phyloP scores from a whole-genome alignment of 1,140 invertebrate genomes.

The Habropoda laboriosa region DNA sequence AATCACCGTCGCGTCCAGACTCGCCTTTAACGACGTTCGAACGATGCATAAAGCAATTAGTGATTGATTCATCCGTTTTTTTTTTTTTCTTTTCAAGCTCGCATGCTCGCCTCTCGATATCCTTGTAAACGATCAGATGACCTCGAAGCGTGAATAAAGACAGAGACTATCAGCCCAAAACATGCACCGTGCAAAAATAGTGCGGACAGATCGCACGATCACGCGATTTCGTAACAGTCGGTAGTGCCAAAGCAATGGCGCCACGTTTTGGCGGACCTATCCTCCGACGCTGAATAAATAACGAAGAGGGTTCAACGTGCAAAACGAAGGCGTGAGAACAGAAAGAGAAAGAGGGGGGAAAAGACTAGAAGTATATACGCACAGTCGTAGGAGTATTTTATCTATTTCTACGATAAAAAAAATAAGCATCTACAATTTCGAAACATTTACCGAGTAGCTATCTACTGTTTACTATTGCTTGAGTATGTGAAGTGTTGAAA shows the following conservation, averaged over 20 bases:
- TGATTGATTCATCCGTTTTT: background rate
- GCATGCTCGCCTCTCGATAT: background rate
- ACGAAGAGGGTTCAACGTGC: background rate
- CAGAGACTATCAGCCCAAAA: slow-evolving; percentile 1
- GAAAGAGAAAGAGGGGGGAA: background rate
- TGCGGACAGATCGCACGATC: background rate
- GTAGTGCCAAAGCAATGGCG: background rate
- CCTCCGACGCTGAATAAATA: background rate
- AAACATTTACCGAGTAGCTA: too few relatives aligned
- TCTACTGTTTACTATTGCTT: too few relatives aligned
- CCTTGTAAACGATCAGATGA: background rate
- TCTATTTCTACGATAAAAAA: too few relatives aligned
- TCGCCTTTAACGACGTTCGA: background rate
- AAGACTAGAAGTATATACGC: background rate
- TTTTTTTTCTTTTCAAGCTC: background rate
- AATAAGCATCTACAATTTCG: too few relatives aligned
- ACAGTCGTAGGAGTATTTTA: background rate
- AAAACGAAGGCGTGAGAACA: background rate
- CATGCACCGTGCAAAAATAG: slow-evolving; percentile 39
- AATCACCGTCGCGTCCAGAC: background rate
- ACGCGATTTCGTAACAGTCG: slow-evolving; percentile 2
- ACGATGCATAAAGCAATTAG: background rate
- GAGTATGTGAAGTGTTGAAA: too few relatives aligned
- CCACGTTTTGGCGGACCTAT: background rate
- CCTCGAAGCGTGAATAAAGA: slow-evolving; percentile 12